Percentiles rank a stretch among this genome's conserved stretches.
Evolutionary conservation across 2,113 vertebrate species (phyloP).

Genomic region (Apistogramma diplotaenia): DNA sequence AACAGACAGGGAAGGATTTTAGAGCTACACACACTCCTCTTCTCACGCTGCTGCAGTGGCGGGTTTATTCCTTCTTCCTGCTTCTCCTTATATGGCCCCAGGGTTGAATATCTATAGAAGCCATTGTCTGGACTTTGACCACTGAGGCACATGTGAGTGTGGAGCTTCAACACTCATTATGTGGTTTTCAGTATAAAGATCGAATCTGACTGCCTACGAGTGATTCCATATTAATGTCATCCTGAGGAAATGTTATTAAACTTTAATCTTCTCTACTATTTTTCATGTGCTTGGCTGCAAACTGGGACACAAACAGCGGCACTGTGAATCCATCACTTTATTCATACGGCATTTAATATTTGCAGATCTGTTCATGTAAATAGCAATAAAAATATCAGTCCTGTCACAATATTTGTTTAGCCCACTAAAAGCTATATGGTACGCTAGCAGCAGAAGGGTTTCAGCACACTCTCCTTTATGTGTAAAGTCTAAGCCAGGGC

Average conservation of each 20-base stretch:
- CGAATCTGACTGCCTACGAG: neutral
- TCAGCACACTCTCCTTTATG: neutral
- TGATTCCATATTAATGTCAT: slow-evolving; percentile 7
- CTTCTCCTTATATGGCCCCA: slow-evolving; percentile 28
- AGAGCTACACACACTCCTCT: slow-evolving; percentile 14
- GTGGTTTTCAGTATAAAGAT: slow-evolving; percentile 2
- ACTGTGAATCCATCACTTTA: neutral
- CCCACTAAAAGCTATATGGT: neutral
- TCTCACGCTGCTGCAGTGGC: neutral
- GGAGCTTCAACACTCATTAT: slow-evolving; percentile 46
- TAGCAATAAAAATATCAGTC: neutral
- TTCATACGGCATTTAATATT: neutral
- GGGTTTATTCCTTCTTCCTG: neutral
- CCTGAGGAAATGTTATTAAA: slow-evolving; percentile 29
- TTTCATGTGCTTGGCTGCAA: neutral
- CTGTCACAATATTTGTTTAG: slow-evolving; percentile 37
- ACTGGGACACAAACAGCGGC: neutral
- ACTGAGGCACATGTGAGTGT: slow-evolving; percentile 15
- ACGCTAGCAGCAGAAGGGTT: slow-evolving; percentile 14
- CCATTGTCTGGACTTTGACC: slow-evolving; percentile 53
- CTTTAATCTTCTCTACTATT: slow-evolving; percentile 8
- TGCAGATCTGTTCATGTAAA: slow-evolving; percentile 1
- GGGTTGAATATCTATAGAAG: slow-evolving; percentile 56
- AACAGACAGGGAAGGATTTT: slow-evolving; percentile 41
- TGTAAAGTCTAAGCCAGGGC: neutral